A percentile compares a stretch with the other conserved stretches of the same genome.
Conservation (phyloP, 2,888 invertebrate species). For the Amphipoea lucens region DNA sequence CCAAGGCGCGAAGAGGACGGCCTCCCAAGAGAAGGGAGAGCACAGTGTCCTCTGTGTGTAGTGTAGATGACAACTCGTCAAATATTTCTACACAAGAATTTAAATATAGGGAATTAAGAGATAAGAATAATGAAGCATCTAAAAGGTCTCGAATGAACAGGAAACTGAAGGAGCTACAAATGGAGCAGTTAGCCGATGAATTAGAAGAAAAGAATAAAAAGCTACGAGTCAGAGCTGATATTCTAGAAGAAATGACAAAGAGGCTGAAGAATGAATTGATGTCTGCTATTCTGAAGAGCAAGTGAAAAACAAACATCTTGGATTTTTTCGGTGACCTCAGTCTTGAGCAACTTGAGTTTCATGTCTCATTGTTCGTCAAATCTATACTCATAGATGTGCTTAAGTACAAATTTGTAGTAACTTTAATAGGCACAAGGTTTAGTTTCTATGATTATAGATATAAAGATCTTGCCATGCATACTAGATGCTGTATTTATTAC, state of each 20-base stretch:
- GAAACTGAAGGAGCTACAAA: slow-evolving; percentile 90
- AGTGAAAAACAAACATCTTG: slow-evolving; percentile 74
- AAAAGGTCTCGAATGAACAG: slow-evolving; percentile 93
- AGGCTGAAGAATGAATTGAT: slow-evolving; percentile 92
- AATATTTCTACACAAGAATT: slow-evolving; percentile 84
- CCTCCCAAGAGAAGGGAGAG: slow-evolving; percentile 89
- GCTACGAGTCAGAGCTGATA: slow-evolving; percentile 91
- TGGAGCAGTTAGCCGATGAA: slow-evolving; percentile 88
- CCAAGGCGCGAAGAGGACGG: slow-evolving; percentile 87
- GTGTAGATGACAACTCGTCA: slow-evolving; percentile 84
- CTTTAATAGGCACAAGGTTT: slow-evolving; percentile 45
- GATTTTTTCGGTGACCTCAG: slow-evolving; percentile 54
- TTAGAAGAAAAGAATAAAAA: slow-evolving; percentile 92
- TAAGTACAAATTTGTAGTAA: slow-evolving; percentile 54
- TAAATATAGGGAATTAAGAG: slow-evolving; percentile 92
- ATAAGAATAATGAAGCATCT: slow-evolving; percentile 95
- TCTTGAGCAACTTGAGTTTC: slow-evolving; percentile 72
- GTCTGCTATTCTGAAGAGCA: slow-evolving; percentile 90
- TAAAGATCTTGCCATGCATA: slow-evolving; percentile 61
- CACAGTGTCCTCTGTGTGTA: slow-evolving; percentile 84
- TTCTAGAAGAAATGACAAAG: slow-evolving; percentile 92
- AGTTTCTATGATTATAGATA: slow-evolving; percentile 63
- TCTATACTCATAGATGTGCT: slow-evolving; percentile 71
- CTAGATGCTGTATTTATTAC: slow-evolving; percentile 58
- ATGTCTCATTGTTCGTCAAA: slow-evolving; percentile 66